Conservation (phyloP, 2,113 vertebrate species). For the Sakesphorus luctuosus region DNA sequence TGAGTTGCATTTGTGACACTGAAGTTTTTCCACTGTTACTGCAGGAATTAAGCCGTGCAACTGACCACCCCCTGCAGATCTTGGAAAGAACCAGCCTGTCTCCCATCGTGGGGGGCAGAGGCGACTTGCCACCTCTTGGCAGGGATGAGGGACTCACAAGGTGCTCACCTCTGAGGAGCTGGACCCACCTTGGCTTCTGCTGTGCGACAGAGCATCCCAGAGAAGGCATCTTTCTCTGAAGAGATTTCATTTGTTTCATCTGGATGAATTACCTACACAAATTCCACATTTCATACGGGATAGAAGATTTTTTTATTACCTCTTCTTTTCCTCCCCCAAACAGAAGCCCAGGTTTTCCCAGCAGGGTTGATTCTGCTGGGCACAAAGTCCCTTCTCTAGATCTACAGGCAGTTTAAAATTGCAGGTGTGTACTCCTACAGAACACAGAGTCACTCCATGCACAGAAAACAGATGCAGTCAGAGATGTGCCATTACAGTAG, state of each 20-base stretch:
- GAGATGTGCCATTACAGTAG: not conserved
- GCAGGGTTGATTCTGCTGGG: not conserved
- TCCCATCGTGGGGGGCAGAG: rapidly evolving
- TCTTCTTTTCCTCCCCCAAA: rapidly evolving
- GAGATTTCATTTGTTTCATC: not conserved
- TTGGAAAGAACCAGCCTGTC: not conserved
- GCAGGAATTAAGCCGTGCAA: not conserved
- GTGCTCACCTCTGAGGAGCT: not conserved
- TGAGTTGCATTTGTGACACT: not conserved
- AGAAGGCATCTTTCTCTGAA: not conserved
- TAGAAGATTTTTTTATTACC: not conserved
- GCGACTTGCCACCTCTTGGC: not conserved
- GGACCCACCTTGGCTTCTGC: not conserved
- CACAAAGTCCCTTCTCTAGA: not conserved
- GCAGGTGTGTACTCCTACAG: not conserved
- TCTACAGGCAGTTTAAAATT: not conserved
- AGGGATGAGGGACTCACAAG: not conserved
- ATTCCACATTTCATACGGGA: not conserved
- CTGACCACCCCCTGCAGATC: not conserved
- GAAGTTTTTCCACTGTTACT: not conserved
- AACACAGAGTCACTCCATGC: not conserved
- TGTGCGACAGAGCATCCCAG: not conserved
- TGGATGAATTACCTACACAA: not conserved
- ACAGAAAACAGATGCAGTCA: not conserved
- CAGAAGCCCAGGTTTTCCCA: not conserved